Evolutionary conservation across 1,140 invertebrate genomes (phyloP).

Genomic region (Gryllus bimaculatus): DNA sequence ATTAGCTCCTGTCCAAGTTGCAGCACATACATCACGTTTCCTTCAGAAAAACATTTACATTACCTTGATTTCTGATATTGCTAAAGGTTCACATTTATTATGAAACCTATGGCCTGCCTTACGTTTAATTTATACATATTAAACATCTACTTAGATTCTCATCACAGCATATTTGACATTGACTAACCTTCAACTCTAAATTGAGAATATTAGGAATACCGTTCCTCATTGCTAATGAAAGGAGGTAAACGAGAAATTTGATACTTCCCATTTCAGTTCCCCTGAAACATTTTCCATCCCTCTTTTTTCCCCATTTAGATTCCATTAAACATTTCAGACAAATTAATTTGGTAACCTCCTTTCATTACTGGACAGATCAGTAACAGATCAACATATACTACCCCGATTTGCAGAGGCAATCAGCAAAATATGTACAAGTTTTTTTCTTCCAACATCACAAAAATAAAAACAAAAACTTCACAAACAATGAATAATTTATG

Average conservation of each 20-base stretch:
- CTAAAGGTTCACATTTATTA: no score
- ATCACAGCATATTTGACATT: constrained; percentile 5
- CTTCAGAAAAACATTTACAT: no score
- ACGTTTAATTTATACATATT: background rate
- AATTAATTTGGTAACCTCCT: background rate
- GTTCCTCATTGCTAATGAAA: background rate
- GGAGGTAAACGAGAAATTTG: background rate
- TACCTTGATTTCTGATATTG: no score
- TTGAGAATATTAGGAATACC: background rate
- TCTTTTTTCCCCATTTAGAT: no score
- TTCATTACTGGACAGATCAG: background rate
- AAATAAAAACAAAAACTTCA: background rate
- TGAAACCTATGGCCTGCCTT: background rate
- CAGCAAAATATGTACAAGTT: background rate
- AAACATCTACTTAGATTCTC: background rate
- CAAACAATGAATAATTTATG: background rate
- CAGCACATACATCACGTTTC: no score
- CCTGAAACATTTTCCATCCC: no score
- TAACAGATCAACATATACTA: background rate
- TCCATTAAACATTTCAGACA: background rate
- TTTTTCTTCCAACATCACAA: background rate
- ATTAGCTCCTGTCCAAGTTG: no score
- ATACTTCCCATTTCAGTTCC: no score
- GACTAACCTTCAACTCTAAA: background rate
- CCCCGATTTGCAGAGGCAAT: background rate